Evolutionary conservation across 2,113 vertebrate genomes (phyloP), one percentile per base, ranked within the genome.

Genomic region (Lamprotornis superbus): DNA sequence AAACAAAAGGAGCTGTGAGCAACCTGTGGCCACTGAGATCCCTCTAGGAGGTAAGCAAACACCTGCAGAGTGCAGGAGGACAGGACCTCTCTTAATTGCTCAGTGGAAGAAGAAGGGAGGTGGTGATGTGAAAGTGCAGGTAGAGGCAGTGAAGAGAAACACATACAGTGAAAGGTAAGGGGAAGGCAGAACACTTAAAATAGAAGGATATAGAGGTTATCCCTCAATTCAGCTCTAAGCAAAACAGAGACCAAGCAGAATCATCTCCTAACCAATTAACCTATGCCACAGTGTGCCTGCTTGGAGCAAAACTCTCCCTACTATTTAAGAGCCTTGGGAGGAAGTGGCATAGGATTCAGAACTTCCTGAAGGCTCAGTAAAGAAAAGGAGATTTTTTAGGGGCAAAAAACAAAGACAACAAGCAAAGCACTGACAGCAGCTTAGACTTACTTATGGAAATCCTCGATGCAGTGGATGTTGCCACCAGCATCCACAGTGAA

Each of bases 381-480:
- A 4, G 56, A 67, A 68, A 59, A 47, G 15, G 9, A 64, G n/a
- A 24, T 35, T 24, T 91, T 93, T 90, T 50, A 88, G 20, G n/a
- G 18, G 55, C 50, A 70, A 74, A 71, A 56, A 31, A 56, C 44
- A 76, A 39, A 87, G 47, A 60, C 25, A 52, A 47, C 23, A 46
- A 87, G 46, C n/a, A 82, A 63, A 79, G 67, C n/a, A 39, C 20
- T 73, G 22, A 27, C 5, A 69, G 35, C 23, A 44, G 61, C 4
- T 33, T 39, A 27, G 19, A 16, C 98, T 11, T 98, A 99, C 99
- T 99, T 99, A 98, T 99, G 99, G 94, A 99, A 99, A 97, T 99
- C 99, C 96, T 99, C 98, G 12, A 99, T 99, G 98, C 99, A 99
- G 97, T 99, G 99, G 96, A 99, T 99, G 97, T 99, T 99, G 79